Evolutionary conservation across 2,888 invertebrate genomes (phyloP), one percentile per base, ranked within the genome.

Genomic region (Scaeva pyrastri): DNA sequence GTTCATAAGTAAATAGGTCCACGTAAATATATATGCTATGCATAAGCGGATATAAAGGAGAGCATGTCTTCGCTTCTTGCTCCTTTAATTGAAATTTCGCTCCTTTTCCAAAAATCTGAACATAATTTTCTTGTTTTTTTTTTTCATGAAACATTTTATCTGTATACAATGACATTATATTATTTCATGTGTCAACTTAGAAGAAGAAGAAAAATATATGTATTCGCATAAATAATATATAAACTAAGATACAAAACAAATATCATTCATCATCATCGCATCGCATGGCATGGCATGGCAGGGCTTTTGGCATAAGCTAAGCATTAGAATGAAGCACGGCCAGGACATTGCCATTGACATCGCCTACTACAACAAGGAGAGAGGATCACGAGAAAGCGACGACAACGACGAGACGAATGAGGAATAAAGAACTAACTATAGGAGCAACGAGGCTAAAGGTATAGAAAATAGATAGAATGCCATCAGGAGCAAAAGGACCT

Each of bases 211-310:
- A 23, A 55, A 41, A 45, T 23, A 19, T 31, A 31, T 31, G 31
- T 31, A 7, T 58, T 12, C 23, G 36, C 23, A 64, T 16, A 52
- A 21, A 41, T 45, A 66, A 21, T 7, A 48, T 36, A 45, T 31
- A 39, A 19, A 48, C 50, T 43, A 74, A 26, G 60, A 74, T 72
- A 73, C 45, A 74, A 68, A 68, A 73, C 70, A 74, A 78, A 74
- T 83, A 83, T 64, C 75, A 85, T 85, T 85, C 76, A 76, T 85
- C 79, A 84, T 79, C 70, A 73, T 81, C 72, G 76, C 81, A 72
- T 72, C 14, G 48, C 66, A 48, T 64, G 23, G 41, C 43, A 62
- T 23, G 6, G 16, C 70, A 73, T 81, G 68, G 76, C 81, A 72
- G 68, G 8, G 48, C 66, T 31, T n/a, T n/a, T 31, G 31, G 31